Base-by-base conservation (phyloP, 1,140 invertebrate species). In the Scaptodrosophila lebanonensis region DNA sequence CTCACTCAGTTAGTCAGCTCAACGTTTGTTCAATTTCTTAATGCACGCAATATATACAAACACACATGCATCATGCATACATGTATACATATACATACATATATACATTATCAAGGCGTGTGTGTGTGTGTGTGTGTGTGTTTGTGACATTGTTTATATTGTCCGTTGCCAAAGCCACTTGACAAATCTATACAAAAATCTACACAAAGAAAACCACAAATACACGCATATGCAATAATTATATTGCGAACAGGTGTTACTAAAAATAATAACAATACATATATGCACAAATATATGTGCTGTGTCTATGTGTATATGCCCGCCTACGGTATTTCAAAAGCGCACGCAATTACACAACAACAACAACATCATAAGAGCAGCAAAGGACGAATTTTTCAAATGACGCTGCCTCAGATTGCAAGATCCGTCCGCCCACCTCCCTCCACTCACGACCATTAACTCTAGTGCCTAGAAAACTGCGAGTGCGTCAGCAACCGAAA, bases 121-220 rank as follows among this genome's bases (percentile, higher is more conserved):
- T 27, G 18, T n/a, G 4, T 18, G 7, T 45, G 30, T 44, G 12
- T 48, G 15, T 53, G 36, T 35, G 5, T 30, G n/a, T 35, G 27
- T 16, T 4, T 42, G 15, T 39, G 22, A 8, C 50, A 73, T 79
- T 77, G 73, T 72, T 73, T 77, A 79, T 72, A 56, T 54, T 72
- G 56, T 53, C 58, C 73, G 72, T 68, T 79, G 73, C 65, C 72
- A 68, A 71, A 71, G 72, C 65, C 64, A 79, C 73, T 79, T 77
- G 73, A 79, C 73, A 65, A 72, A 75, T 68, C 49, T 56, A 18
- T 38, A 56, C 42, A 47, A 45, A 35, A 17, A 47, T 27, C 36
- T 18, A 39, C 43, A 66, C 70, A 71, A 71, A 73, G 59, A 59
- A 52, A 47, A 49, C 43, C 48, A 60, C 61, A 69, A 45, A 43